Percentiles rank a stretch among this genome's conserved stretches.
Evolutionary conservation across 53 echinoderm and acorn worm genomes (phyloP).

Genomic region (Patiria pectinifera): DNA sequence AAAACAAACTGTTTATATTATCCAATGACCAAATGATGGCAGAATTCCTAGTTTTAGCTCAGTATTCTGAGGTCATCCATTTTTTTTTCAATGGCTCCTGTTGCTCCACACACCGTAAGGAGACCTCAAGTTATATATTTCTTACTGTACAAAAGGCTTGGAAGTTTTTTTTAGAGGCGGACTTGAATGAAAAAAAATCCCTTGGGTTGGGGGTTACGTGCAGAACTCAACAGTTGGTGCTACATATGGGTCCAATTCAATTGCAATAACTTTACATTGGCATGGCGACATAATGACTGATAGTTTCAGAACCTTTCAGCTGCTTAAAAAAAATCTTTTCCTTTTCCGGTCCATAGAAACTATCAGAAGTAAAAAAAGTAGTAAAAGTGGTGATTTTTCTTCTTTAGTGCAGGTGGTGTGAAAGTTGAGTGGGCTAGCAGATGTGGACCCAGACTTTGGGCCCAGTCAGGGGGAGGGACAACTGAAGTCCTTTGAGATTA

Average conservation of each 20-base stretch:
- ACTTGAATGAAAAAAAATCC: not conserved
- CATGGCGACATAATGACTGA: not conserved
- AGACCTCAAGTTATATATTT: not conserved
- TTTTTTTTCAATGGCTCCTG: too few species aligned
- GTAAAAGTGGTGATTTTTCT: not conserved
- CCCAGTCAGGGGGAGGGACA: not conserved
- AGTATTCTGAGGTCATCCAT: too few species aligned
- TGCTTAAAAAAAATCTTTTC: not conserved
- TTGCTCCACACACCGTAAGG: not conserved
- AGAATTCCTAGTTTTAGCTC: too few species aligned
- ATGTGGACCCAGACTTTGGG: not conserved
- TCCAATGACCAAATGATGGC: too few species aligned
- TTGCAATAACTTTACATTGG: not conserved
- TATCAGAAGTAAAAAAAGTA: too few species aligned
- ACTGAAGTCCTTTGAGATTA: not conserved
- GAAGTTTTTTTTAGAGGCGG: not conserved
- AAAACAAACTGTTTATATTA: not conserved
- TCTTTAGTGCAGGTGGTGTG: not conserved
- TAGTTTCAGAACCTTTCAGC: not conserved
- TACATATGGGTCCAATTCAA: not conserved
- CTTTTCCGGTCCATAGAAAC: not conserved
- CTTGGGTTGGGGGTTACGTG: not conserved
- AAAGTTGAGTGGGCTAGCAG: not conserved
- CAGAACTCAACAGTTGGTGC: conserved; percentile 4
- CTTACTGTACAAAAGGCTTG: too few species aligned